A percentile compares a stretch with the other conserved stretches of the same genome.
phyloP scores from a whole-genome alignment of 2,113 vertebrate genomes.

The Pseudorectes ferrugineus region DNA sequence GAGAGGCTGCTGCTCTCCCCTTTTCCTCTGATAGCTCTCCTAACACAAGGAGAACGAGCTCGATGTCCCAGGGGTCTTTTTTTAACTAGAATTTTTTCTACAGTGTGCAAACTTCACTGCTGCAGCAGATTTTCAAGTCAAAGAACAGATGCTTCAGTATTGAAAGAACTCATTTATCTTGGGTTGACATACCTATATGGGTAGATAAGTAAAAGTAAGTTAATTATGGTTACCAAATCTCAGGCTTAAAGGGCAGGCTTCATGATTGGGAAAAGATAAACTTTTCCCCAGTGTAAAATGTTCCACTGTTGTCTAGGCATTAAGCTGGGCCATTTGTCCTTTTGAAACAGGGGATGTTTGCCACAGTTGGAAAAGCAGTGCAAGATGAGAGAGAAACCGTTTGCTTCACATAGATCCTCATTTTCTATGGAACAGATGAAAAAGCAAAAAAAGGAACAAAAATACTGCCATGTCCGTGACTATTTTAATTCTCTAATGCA shows the following conservation, averaged over 20 bases:
- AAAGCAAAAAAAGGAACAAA: background rate
- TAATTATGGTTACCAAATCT: background rate
- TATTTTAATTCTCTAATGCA: background rate
- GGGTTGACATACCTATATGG: background rate
- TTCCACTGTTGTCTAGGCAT: background rate
- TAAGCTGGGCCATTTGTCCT: background rate
- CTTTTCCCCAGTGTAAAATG: background rate
- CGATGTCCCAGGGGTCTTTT: fast-evolving
- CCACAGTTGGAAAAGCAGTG: background rate
- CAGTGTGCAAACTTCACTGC: background rate
- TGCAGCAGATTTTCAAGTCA: background rate
- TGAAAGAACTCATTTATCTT: background rate
- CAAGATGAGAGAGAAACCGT: background rate
- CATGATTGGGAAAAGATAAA: background rate
- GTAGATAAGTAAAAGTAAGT: background rate
- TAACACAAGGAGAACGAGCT: background rate
- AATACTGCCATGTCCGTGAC: fast-evolving
- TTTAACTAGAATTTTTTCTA: background rate
- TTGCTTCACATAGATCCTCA: background rate
- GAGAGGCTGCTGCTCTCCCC: background rate
- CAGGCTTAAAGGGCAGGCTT: background rate
- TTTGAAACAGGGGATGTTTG: background rate
- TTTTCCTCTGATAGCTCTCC: background rate
- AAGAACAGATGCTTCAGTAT: background rate
- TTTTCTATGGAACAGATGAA: background rate